Percentiles rank a stretch among this genome's conserved stretches.
Evolutionary conservation across 2,888 invertebrate species (phyloP).

Genomic region (Troides oblongomaculatus): DNA sequence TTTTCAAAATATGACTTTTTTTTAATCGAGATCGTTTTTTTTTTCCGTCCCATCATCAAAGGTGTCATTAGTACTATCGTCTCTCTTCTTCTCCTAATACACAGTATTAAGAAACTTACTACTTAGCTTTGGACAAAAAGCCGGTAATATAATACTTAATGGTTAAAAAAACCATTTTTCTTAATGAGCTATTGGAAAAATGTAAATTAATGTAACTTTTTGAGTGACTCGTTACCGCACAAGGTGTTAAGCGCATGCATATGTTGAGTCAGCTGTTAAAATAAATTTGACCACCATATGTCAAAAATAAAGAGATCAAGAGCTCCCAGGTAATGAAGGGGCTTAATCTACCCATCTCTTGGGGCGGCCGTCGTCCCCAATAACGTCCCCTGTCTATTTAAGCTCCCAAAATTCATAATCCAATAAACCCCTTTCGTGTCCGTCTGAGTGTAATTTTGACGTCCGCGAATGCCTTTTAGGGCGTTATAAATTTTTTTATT

Average conservation of each 20-base stretch:
- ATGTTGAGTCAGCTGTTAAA: conserved; percentile 26
- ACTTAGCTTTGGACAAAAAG: too few relatives aligned
- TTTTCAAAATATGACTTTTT: too few relatives aligned
- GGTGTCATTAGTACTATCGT: too few relatives aligned
- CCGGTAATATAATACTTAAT: too few relatives aligned
- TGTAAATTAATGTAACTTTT: not conserved
- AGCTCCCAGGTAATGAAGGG: conserved; percentile 32
- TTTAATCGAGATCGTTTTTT: too few relatives aligned
- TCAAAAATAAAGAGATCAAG: conserved; percentile 35
- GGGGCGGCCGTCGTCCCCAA: conserved; percentile 51
- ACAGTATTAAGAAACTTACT: too few relatives aligned
- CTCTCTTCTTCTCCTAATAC: too few relatives aligned
- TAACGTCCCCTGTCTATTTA: conserved; percentile 62
- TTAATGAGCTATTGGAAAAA: too few relatives aligned
- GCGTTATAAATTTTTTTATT: conserved; percentile 20
- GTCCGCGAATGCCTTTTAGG: conserved; percentile 33
- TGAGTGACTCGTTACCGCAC: not conserved
- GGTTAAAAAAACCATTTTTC: too few relatives aligned
- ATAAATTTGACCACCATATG: conserved; percentile 36
- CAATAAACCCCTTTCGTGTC: conserved; percentile 61
- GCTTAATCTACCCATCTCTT: conserved; percentile 40
- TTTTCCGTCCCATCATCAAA: too few relatives aligned
- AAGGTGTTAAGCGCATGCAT: conserved; percentile 1
- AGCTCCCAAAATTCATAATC: conserved; percentile 72
- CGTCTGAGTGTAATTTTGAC: conserved; percentile 50